Conservation (phyloP, 2,888 invertebrate species). For the Sinopyrophorus schimmeli region DNA sequence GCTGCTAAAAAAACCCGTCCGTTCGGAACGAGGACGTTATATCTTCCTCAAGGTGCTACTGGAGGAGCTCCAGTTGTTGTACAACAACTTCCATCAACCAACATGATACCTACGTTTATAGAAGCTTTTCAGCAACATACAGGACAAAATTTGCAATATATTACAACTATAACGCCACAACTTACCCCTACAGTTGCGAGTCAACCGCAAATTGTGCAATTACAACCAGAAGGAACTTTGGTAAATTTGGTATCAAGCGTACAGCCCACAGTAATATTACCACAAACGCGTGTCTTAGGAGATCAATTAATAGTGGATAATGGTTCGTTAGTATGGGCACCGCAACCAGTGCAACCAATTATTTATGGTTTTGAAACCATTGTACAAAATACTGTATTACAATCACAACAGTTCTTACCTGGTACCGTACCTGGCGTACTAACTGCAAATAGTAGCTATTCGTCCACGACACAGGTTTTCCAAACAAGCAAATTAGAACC, state of each 20-base stretch:
- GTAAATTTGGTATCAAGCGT: conserved; percentile 50
- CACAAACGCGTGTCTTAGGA: conserved; percentile 47
- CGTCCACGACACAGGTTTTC: conserved; percentile 82
- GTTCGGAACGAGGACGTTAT: conserved; percentile 34
- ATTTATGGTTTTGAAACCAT: conserved; percentile 85
- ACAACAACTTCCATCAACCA: conserved; percentile 61
- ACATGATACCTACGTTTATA: conserved; percentile 65
- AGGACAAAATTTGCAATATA: conserved; percentile 75
- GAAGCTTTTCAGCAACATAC: conserved; percentile 71
- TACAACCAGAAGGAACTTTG: conserved; percentile 55
- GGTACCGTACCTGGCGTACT: conserved; percentile 80
- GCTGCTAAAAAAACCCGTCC: conserved; percentile 36
- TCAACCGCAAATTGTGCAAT: conserved; percentile 54
- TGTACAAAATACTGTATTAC: conserved; percentile 87
- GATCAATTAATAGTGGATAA: conserved; percentile 52
- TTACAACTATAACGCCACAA: conserved; percentile 67
- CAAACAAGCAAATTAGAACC: conserved; percentile 86
- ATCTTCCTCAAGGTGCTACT: conserved; percentile 31
- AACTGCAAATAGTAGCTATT: conserved; percentile 80
- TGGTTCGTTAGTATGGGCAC: conserved; percentile 51
- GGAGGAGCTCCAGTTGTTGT: conserved; percentile 67
- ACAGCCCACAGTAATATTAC: conserved; percentile 51
- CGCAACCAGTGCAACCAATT: conserved; percentile 70
- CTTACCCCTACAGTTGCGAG: conserved; percentile 41
- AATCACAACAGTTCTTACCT: conserved; percentile 83